Percentiles rank a stretch among this genome's conserved stretches.
phyloP scores from a whole-genome alignment of 2,888 invertebrate species.

The Cheilosia vernalis region DNA sequence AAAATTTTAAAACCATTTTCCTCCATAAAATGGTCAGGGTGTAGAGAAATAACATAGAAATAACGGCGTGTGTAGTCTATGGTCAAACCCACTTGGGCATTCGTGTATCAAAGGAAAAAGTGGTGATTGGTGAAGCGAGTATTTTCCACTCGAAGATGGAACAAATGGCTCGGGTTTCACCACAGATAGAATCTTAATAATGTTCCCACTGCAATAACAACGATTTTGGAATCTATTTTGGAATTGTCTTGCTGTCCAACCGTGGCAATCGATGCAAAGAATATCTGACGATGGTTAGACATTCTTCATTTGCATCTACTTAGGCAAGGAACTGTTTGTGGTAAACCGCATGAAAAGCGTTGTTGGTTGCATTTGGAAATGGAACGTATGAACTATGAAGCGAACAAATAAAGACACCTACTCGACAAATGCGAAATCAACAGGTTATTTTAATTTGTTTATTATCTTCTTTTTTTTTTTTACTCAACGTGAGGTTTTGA shows the following conservation, averaged over 20 bases:
- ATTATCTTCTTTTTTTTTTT: no score
- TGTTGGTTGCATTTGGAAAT: no score
- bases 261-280: slow-evolving; percentile 25
- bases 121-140: slow-evolving; percentile 47
- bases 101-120: slow-evolving; percentile 45
- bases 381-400: no score
- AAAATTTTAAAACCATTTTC: slow-evolving; percentile 6
- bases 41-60: background rate
- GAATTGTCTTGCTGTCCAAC: slow-evolving; percentile 19
- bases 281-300: background rate
- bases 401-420: no score
- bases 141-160: slow-evolving; percentile 9
- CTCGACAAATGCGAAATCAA: no score
- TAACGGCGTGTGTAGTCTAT: slow-evolving; percentile 54
- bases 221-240: slow-evolving; percentile 2
- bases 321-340: no score
- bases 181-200: slow-evolving; percentile 36
- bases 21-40: background rate
- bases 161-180: slow-evolving; percentile 31
- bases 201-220: background rate
- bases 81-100: slow-evolving; percentile 29
- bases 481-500: no score
- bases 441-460: no score
- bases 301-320: no score
- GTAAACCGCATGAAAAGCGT: no score